Evolutionary conservation across 2,797 vertebrate species (phyloP), one percentile per base, ranked within the genome.

Genomic region (Decapterus maruadsi): DNA sequence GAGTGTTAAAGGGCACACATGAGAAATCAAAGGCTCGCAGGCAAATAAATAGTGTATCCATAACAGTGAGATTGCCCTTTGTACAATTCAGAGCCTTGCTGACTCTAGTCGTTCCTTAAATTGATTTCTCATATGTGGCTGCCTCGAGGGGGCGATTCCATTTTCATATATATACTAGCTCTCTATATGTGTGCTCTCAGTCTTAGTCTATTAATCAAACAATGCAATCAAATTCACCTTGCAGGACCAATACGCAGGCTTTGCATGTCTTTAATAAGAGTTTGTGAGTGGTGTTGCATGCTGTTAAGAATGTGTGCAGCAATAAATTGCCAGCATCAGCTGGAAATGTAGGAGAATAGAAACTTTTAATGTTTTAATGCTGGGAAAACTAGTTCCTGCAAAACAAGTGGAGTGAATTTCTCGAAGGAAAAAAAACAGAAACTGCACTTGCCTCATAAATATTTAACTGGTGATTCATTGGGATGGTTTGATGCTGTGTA

Each of bases 101-200:
- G 94, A 95, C 93, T 94, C 84, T 22, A 78, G 90, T 82, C 87
- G 54, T 92, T 93, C 90, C 87, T 91, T 91, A 92, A 94, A 95
- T 95, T 94, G 95, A 95, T 95, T 95, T 94, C 88, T 94, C 91
- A 89, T 90, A 93, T 72, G 77, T 82, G 67, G 89, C 75, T 80
- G 93, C 94, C 93, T 92, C 84, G 42, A 84, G 90, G 90, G 94
- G 85, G 72, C 68, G 83, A 94, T 93, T 94, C 86, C 88, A 92
- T 92, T 93, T 93, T 90, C 93, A 92, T 92, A 93, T 72, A 81
- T 81, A 89, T 88, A 82, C 84, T 19, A 81, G 86, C 83, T 83
- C 83, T 86, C 76, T 75, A 76, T 78, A 64, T 53, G 73, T 75
- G 67, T 29, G 34, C 73, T 74, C 85, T 53, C 73, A n/a, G 31